Base-by-base conservation (phyloP, 2,113 vertebrate genomes). In the Tetraodon nigroviridis region DNA sequence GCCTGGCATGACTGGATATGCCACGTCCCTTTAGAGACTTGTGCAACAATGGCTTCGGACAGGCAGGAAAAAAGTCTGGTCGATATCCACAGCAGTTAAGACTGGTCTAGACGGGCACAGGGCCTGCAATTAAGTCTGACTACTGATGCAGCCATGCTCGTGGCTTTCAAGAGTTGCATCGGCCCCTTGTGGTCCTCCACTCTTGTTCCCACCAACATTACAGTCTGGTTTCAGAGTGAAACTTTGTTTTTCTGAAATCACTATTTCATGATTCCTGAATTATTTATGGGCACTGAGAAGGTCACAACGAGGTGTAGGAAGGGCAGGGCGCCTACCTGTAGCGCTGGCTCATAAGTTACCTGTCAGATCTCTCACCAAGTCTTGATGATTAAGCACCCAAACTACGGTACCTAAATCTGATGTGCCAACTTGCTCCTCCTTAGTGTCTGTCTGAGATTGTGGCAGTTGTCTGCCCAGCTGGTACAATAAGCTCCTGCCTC, bases 281-380 rank as follows among this genome's bases (percentile, higher is more conserved):
- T 87, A 89, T 90, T 89, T 87, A 90, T 81, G 69, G 75, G 54
- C 53, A 15, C 57, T 69, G 67, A 59, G 70, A 88, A 90, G 88
- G 89, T 89, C 86, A 80, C 17, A 49, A 71, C 21, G 61, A 67
- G 65, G 32, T 17, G 61, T 73, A 69, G 75, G 77, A 73, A 72
- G 80, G 59, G 60, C 56, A 46, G 76, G 49, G 60, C 65, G 71
- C 53, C 85, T 79, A 85, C 84, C 82, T 87, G 85, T 80, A 58
- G 76, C 58, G 24, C 56, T 18, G 3, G 54, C 67, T 80, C 84
- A 86, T 89, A 90, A 86, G 75, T 90, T 87, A 88, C 32, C 80
- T 85, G 86, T 84, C 83, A 80, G 51, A 66, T 69, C 52, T 18
- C 49, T 55, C 57, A 64, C 68, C 69, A 22, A 79, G 79, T 55